phyloP scores from a whole-genome alignment of 2,888 invertebrate species.

The Antitype chi region DNA sequence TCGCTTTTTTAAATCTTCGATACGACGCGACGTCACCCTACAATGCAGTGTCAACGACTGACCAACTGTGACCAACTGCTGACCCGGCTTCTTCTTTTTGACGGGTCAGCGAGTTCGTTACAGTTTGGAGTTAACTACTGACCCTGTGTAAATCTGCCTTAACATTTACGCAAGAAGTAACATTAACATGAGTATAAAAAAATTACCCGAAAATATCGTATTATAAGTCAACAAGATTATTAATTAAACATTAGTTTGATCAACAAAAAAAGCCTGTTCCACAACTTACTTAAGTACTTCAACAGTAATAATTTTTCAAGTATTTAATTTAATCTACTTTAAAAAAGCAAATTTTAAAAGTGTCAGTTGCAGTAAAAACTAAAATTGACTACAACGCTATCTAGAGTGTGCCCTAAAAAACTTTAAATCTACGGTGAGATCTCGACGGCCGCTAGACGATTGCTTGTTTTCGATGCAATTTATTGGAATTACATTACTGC shows the following conservation, averaged over 20 bases:
- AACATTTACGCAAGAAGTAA: constrained; percentile 30
- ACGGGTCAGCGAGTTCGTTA: background rate
- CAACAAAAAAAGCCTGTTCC: background rate
- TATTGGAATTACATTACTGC: constrained; percentile 12
- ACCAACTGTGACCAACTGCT: background rate
- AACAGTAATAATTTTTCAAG: background rate
- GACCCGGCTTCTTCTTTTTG: background rate
- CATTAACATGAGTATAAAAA: constrained; percentile 30
- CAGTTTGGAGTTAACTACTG: background rate
- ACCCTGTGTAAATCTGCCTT: background rate
- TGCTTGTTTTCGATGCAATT: constrained; percentile 54
- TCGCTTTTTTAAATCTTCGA: background rate
- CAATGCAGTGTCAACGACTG: background rate
- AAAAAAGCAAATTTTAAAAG: background rate
- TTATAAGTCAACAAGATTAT: constrained; percentile 19
- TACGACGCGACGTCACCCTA: background rate
- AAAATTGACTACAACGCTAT: constrained; percentile 46
- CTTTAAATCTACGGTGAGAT: constrained; percentile 58
- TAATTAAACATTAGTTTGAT: constrained; percentile 18
- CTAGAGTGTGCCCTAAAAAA: constrained; percentile 41
- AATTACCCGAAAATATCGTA: constrained; percentile 1
- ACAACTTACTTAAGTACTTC: background rate
- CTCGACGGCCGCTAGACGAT: constrained; percentile 29
- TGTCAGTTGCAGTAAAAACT: background rate
- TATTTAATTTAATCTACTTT: background rate